Conservation (phyloP, 2,113 vertebrate genomes). For the Amblyornis subalaris region DNA sequence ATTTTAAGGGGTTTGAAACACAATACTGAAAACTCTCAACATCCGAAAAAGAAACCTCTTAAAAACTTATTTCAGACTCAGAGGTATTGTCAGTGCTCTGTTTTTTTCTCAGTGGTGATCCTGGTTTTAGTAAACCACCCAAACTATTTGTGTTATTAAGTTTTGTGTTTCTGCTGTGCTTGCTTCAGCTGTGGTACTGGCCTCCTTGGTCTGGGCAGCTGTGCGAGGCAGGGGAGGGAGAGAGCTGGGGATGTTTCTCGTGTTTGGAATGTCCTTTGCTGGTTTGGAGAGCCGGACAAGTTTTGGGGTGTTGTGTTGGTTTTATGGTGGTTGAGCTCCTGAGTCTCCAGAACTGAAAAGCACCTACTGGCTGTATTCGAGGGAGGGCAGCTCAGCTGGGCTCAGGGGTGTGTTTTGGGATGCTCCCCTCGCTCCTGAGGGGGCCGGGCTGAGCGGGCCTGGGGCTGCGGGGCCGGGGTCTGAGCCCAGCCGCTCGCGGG, state of each 20-base stretch:
- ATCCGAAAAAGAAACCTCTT: background rate
- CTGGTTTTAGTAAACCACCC: background rate
- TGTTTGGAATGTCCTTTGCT: background rate
- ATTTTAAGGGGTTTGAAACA: background rate
- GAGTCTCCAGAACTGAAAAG: background rate
- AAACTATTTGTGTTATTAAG: background rate
- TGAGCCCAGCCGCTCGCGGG: too few relatives aligned
- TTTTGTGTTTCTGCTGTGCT: background rate
- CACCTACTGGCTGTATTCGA: accelerated
- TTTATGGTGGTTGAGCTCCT: background rate
- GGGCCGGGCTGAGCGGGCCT: accelerated
- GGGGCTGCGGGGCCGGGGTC: background rate
- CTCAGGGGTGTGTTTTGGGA: background rate
- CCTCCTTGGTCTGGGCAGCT: background rate
- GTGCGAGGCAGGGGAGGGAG: background rate
- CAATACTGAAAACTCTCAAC: background rate
- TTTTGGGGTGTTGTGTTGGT: background rate
- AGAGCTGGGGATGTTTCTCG: too few relatives aligned
- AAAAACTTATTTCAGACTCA: background rate
- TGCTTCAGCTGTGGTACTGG: accelerated
- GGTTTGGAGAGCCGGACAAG: background rate
- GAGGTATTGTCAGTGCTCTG: background rate
- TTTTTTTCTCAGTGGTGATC: background rate
- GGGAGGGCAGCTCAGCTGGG: background rate
- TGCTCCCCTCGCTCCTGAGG: background rate